phyloP scores from a whole-genome alignment of 2,888 invertebrate species.

The Brachynemurus nebulosus region DNA sequence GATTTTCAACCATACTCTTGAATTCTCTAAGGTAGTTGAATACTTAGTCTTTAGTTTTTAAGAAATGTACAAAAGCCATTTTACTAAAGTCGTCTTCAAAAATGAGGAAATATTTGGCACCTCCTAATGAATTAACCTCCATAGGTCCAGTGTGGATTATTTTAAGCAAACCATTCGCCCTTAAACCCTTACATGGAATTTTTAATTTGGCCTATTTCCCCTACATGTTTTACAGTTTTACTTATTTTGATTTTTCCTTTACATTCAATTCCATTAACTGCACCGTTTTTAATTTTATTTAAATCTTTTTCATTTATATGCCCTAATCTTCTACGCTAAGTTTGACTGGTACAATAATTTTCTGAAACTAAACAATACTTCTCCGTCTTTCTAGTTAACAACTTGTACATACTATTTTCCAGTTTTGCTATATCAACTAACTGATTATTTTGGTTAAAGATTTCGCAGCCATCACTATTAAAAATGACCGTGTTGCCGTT shows the following conservation, averaged over 20 bases:
- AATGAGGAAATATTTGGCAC: constrained; percentile 13
- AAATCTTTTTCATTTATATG: not conserved
- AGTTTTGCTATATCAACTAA: not conserved
- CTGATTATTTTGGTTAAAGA: not conserved
- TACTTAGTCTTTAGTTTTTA: not conserved
- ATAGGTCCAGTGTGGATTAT: constrained; percentile 9
- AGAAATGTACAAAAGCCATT: constrained; percentile 10
- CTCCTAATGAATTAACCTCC: constrained; percentile 10
- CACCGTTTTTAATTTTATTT: not conserved
- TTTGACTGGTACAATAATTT: too few species aligned
- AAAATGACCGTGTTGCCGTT: not conserved
- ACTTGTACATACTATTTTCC: not conserved
- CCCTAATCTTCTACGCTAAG: not conserved
- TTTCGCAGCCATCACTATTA: not conserved
- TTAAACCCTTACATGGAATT: too few species aligned
- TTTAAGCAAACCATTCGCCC: too few species aligned
- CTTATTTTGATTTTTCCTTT: not conserved
- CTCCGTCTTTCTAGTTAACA: not conserved
- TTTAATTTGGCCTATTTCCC: too few species aligned
- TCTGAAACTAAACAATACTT: not conserved
- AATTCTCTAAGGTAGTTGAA: constrained; percentile 9
- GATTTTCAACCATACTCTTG: constrained; percentile 5
- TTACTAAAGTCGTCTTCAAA: constrained; percentile 15
- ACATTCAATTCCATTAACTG: not conserved
- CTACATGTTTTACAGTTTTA: too few species aligned